Evolutionary conservation across 2,797 vertebrate species (phyloP).

Genomic region (Poeciliopsis gracilis): DNA sequence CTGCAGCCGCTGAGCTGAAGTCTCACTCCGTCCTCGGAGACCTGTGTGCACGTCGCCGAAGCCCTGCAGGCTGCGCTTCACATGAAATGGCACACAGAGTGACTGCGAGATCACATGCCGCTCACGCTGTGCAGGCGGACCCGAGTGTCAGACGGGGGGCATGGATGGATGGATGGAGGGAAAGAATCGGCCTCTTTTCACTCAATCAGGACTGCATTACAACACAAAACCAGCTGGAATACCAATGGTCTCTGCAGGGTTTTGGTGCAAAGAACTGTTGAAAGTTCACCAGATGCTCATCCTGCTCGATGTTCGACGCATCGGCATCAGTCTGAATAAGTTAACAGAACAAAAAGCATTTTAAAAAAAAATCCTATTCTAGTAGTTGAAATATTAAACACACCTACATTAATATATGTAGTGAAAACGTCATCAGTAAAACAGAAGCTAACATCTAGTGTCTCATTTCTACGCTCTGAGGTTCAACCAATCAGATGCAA

Average conservation of each 20-base stretch:
- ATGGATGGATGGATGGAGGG: neutral
- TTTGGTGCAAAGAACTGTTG: neutral
- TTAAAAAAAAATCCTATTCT: neutral
- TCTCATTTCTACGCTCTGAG: neutral
- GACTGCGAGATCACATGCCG: slow-evolving; percentile 43
- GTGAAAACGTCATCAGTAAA: too few species aligned
- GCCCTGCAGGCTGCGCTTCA: slow-evolving; percentile 37
- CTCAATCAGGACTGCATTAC: neutral
- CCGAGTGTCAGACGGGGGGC: slow-evolving; percentile 16
- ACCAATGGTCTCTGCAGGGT: neutral
- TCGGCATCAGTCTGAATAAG: neutral
- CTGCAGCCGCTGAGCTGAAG: neutral
- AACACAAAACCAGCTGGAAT: neutral
- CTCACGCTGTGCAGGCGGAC: slow-evolving; percentile 26
- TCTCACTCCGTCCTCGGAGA: neutral
- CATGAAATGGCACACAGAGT: slow-evolving; percentile 36
- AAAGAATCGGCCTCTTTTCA: neutral
- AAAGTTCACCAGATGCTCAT: too few species aligned
- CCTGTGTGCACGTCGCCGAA: slow-evolving; percentile 3
- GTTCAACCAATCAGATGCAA: too few species aligned
- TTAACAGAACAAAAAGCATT: neutral
- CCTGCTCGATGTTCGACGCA: too few species aligned
- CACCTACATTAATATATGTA: neutral
- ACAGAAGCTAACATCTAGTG: neutral
- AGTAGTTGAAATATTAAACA: neutral